Percentiles rank a stretch among this genome's conserved stretches.
Conservation (phyloP, 2,888 invertebrate genomes). For the Cremastinae sp. region DNA sequence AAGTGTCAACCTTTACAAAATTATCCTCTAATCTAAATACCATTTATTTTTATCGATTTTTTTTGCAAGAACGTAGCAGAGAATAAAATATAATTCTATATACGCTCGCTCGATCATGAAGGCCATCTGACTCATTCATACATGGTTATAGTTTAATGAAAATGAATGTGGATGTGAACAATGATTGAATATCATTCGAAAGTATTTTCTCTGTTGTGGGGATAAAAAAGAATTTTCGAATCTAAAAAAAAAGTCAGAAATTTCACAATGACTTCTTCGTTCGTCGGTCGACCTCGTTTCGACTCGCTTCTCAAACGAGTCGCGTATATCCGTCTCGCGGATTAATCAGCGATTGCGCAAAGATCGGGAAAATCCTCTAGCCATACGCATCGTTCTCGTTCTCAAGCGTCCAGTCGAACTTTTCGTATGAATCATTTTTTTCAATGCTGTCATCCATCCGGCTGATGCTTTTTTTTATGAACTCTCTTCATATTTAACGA, state of each 20-base stretch:
- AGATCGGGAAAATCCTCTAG: conserved; percentile 46
- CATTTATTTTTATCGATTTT: too few species aligned
- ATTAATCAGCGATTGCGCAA: conserved; percentile 39
- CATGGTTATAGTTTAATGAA: too few species aligned
- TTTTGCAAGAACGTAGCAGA: too few species aligned
- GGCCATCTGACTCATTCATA: too few species aligned
- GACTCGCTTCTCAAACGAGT: conserved; percentile 14
- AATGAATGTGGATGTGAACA: too few species aligned
- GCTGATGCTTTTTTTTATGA: background rate
- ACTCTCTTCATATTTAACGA: background rate
- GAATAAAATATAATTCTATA: too few species aligned
- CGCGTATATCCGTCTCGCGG: conserved; percentile 41
- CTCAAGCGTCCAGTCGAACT: conserved; percentile 13
- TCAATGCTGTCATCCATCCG: background rate
- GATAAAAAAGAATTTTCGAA: background rate
- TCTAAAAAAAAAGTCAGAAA: background rate
- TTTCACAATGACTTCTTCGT: background rate
- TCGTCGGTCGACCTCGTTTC: conserved; percentile 30
- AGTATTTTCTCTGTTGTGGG: background rate
- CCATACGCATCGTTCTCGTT: conserved; percentile 33
- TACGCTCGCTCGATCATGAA: too few species aligned
- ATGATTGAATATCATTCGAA: background rate
- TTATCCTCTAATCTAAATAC: too few species aligned
- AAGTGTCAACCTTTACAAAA: too few species aligned
- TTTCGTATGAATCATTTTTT: conserved; percentile 23